Percentiles rank a stretch among this genome's conserved stretches.
Evolutionary conservation across 2,797 vertebrate species (phyloP).

Genomic region (Sebastes taczanowskii): DNA sequence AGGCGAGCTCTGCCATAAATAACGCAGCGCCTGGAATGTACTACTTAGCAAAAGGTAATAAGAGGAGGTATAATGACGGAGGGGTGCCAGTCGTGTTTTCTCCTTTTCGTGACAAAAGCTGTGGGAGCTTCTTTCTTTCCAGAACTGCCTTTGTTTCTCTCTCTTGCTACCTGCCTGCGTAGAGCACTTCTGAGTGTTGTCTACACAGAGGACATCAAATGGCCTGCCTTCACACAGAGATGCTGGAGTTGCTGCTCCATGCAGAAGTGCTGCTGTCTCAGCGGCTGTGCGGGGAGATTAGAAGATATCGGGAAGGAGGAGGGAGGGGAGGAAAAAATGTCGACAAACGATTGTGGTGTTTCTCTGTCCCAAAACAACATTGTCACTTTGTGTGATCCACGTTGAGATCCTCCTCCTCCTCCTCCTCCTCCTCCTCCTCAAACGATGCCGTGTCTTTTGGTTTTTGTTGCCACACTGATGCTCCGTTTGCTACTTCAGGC

Average conservation of each 20-base stretch:
- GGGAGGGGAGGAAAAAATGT: conserved; percentile 27
- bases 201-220: conserved; percentile 72
- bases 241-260: conserved; percentile 58
- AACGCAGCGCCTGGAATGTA: conserved; percentile 42
- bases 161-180: conserved; percentile 44
- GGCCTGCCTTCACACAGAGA: conserved; percentile 61
- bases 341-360: conserved; percentile 47
- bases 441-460: conserved; percentile 10
- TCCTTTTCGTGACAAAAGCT: conserved; percentile 36
- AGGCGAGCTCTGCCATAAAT: conserved; percentile 66
- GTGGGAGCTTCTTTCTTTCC: conserved; percentile 22
- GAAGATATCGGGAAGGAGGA: conserved; percentile 53
- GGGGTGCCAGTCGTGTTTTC: conserved; percentile 26
- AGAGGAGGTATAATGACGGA: conserved; percentile 30
- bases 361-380: conserved; percentile 43
- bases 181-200: conserved; percentile 56
- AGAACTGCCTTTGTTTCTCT: conserved; percentile 46
- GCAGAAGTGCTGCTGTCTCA: conserved; percentile 65
- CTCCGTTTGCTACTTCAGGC: conserved; percentile 42
- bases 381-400: conserved; percentile 29
- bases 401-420: conserved; percentile 14
- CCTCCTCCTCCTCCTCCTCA: conserved; percentile 6
- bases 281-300: conserved; percentile 56
- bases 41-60: conserved; percentile 58
- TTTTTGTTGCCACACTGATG: conserved; percentile 39